These are phyloP conservation scores for Silurus glanis DNA, from an alignment of 2,113 vertebrate species.

Conservation along the genomic window DNA sequence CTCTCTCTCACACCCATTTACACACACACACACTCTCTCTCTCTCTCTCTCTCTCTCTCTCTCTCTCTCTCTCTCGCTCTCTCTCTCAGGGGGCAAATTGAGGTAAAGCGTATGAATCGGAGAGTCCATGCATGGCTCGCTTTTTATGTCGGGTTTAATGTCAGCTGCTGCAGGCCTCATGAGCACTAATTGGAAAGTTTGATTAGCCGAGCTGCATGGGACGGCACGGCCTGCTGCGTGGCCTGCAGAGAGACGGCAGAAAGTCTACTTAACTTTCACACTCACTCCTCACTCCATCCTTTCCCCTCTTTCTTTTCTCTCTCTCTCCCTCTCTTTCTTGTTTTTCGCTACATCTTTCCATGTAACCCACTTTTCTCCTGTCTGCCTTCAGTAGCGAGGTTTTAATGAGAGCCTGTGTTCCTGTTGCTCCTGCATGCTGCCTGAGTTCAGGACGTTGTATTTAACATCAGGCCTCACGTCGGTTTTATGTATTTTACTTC, in stretches of 20 bases:
- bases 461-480: neutral
- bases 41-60: constrained; percentile 18
- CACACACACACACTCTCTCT: neutral
- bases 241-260: constrained; percentile 18
- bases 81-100: constrained; percentile 12
- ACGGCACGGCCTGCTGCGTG: constrained; percentile 45
- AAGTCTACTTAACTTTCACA: constrained; percentile 42
- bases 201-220: constrained; percentile 53
- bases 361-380: constrained; percentile 13
- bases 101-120: constrained; percentile 16
- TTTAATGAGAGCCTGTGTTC: constrained; percentile 21
- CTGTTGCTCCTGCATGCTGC: constrained; percentile 22
- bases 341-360: neutral
- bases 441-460: neutral
- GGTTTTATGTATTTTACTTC: neutral
- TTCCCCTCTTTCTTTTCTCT: neutral
- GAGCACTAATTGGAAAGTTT: constrained; percentile 55
- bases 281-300: neutral
- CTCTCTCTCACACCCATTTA: neutral
- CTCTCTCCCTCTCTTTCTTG: neutral
- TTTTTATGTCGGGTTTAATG: constrained; percentile 33
- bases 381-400: constrained; percentile 3
- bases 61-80: constrained; percentile 1
- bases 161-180: constrained; percentile 48
- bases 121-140: constrained; percentile 24